These are phyloP conservation scores for Lophius americanus DNA, from an alignment of 2,797 vertebrate genomes.

Conservation along the genomic window DNA sequence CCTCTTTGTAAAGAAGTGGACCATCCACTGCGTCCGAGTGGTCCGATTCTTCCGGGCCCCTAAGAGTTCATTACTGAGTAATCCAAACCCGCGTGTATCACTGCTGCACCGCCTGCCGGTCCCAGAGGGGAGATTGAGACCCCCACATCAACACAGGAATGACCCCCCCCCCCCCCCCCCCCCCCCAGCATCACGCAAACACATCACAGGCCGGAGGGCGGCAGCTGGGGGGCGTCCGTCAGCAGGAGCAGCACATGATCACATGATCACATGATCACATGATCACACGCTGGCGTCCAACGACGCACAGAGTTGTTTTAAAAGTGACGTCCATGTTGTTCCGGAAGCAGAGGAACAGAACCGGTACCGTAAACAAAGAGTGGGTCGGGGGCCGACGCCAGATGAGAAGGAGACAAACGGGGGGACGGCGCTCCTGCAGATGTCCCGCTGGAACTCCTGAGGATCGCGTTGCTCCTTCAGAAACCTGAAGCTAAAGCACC, in stretches of 20 bases:
- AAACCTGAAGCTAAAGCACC: background rate
- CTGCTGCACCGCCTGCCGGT: constrained; percentile 53
- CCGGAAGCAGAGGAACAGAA: background rate
- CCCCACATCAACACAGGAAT: constrained; percentile 69
- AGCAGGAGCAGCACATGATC: constrained; percentile 63
- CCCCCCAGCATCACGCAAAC: constrained; percentile 51
- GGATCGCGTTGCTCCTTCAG: background rate
- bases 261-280: constrained; percentile 24
- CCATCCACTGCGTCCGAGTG: background rate
- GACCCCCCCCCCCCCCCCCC: constrained; percentile 53
- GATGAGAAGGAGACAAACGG: too few species aligned
- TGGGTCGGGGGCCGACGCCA: too few species aligned
- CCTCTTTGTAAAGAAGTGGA: too few species aligned
- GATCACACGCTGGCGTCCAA: background rate
- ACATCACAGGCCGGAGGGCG: constrained; percentile 50
- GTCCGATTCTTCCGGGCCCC: constrained; percentile 39
- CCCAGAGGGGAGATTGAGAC: constrained; percentile 71
- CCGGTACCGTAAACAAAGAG: background rate
- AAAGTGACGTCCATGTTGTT: background rate
- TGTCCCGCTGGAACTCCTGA: background rate
- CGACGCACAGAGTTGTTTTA: background rate
- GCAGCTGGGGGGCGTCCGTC: constrained; percentile 69
- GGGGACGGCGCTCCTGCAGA: too few species aligned
- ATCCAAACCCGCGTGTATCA: constrained; percentile 67
- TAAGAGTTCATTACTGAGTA: constrained; percentile 56